Evolutionary conservation across 2,888 invertebrate genomes (phyloP).

Genomic region (Conus canariensis): DNA sequence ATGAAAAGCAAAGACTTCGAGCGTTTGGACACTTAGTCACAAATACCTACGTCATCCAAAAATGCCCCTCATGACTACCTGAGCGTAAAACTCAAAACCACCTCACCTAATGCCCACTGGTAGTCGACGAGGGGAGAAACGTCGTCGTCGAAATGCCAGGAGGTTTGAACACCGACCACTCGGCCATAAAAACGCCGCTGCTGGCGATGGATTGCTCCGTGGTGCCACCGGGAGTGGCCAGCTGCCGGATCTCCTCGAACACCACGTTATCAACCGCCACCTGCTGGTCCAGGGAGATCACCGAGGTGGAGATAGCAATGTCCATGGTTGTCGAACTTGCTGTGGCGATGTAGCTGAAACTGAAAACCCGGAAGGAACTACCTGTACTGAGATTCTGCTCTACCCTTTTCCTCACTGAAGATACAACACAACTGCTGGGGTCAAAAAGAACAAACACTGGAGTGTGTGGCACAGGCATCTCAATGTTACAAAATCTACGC

Average conservation of each 20-base stretch:
- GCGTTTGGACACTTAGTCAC: too few species aligned
- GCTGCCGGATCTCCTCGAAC: neutral
- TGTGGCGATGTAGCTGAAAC: conserved; percentile 35
- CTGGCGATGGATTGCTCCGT: neutral
- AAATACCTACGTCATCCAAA: too few species aligned
- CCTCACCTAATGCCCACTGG: conserved; percentile 46
- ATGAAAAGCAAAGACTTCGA: too few species aligned
- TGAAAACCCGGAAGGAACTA: neutral
- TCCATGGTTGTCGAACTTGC: conserved; percentile 43
- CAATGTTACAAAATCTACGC: too few species aligned
- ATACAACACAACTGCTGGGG: neutral
- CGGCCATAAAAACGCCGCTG: conserved; percentile 44
- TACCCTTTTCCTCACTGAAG: neutral
- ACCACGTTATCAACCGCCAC: conserved; percentile 31
- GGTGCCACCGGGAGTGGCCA: neutral
- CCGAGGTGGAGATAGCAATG: conserved; percentile 47
- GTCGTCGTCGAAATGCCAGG: conserved; percentile 48
- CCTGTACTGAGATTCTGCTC: too few species aligned
- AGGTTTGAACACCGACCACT: conserved; percentile 46
- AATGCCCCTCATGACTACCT: too few species aligned
- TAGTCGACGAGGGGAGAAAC: conserved; percentile 46
- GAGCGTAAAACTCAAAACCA: too few species aligned
- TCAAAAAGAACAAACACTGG: neutral
- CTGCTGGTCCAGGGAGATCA: conserved; percentile 48
- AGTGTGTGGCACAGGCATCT: too few species aligned